Percentiles rank a stretch among this genome's conserved stretches.
These are phyloP conservation scores for Gymnoscopelus microlampas DNA, from an alignment of 2,797 vertebrate genomes.

Conservation along the genomic window DNA sequence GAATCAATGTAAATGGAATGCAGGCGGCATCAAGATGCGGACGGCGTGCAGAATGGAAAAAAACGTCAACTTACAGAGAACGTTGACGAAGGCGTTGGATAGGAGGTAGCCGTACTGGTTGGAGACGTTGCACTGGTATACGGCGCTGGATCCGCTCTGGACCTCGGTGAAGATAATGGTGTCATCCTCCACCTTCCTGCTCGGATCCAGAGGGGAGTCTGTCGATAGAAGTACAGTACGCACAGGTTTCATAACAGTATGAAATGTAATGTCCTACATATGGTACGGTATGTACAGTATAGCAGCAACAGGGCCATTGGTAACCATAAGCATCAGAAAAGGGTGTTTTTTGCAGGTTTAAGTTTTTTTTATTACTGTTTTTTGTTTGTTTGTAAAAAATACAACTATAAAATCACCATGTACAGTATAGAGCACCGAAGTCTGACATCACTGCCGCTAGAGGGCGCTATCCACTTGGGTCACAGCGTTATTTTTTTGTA, in stretches of 20 bases:
- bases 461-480: too few species aligned
- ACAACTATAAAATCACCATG: too few species aligned
- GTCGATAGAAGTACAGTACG: slow-evolving; percentile 17
- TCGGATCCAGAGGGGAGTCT: slow-evolving; percentile 90
- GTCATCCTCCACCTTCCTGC: slow-evolving; percentile 92
- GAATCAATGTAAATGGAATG: slow-evolving; percentile 33
- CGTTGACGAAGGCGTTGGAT: slow-evolving; percentile 94
- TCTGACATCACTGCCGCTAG: too few species aligned
- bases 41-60: background rate
- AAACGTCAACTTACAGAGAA: slow-evolving; percentile 88
- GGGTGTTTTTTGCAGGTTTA: too few species aligned
- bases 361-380: too few species aligned
- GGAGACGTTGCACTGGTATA: slow-evolving; percentile 96
- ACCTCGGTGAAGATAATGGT: slow-evolving; percentile 91
- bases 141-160: slow-evolving; percentile 90
- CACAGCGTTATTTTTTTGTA: too few species aligned
- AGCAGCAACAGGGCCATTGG: background rate
- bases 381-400: too few species aligned
- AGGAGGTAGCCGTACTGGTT: slow-evolving; percentile 94
- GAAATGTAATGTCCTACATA: background rate
- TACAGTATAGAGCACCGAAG: too few species aligned
- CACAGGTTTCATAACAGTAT: background rate
- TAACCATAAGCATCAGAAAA: too few species aligned
- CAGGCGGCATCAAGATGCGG: slow-evolving; percentile 2
- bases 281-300: too few species aligned